Evolutionary conservation across 2,797 vertebrate genomes (phyloP).

Genomic region (Pterois miles): DNA sequence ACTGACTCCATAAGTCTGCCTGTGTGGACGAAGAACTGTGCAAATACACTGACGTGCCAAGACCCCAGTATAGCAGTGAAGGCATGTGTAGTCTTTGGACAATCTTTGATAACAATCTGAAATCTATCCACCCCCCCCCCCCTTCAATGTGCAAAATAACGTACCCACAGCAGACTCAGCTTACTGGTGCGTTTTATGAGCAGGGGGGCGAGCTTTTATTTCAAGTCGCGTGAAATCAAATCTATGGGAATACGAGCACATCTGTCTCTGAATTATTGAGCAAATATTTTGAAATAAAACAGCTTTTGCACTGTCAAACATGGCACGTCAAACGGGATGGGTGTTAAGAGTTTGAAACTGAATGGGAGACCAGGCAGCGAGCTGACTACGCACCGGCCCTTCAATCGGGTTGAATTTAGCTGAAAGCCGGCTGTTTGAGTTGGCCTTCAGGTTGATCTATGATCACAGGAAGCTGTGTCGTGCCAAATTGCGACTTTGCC

Average conservation of each 20-base stretch:
- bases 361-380: conserved; percentile 21
- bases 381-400: conserved; percentile 30
- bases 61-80: conserved; percentile 72
- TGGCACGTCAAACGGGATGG: conserved; percentile 61
- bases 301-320: conserved; percentile 75
- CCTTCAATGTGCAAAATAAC: conserved; percentile 66
- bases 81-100: conserved; percentile 80
- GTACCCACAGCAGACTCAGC: conserved; percentile 61
- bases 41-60: conserved; percentile 70
- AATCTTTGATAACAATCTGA: conserved; percentile 80
- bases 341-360: conserved; percentile 59
- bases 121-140: conserved; percentile 53
- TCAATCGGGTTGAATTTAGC: conserved; percentile 26
- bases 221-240: conserved; percentile 74
- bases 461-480: conserved; percentile 25
- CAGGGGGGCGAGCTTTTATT: conserved; percentile 58
- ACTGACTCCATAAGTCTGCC: conserved; percentile 67
- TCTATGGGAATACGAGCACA: conserved; percentile 73
- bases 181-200: conserved; percentile 65
- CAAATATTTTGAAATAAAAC: conserved; percentile 82
- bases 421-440: conserved; percentile 15
- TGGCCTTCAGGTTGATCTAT: background rate
- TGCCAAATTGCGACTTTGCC: conserved; percentile 10
- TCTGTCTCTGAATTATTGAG: conserved; percentile 79
- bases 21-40: conserved; percentile 66